Base-by-base conservation (phyloP, 2,113 vertebrate species). In the Sisor rabdophorus region DNA sequence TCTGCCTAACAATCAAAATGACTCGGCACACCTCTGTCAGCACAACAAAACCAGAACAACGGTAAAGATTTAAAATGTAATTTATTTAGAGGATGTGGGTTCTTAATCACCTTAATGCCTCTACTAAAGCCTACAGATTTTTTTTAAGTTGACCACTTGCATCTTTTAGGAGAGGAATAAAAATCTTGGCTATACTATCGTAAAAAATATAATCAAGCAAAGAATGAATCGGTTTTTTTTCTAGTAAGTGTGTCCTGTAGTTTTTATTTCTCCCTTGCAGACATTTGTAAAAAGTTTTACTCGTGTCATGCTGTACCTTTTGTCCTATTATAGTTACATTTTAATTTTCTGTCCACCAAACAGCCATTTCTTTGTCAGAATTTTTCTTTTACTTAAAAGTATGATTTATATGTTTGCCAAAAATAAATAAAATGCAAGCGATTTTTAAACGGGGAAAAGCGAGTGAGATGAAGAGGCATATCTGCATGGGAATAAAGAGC, bases 1-100 rank as follows among this genome's bases (percentile, higher is more conserved):
- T 86, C 77, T 71, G 84, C 87, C 89, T 53, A 11, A 30, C 82
- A 84, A 86, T 84, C 87, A 64, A 69, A 76, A 85, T 81, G 83
- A 70, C 60, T 85, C 82, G 75, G 83, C 86, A 89, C 83, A 28
- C 87, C 82, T 67, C 86, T 90, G 89, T 87, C 88, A 87, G 90
- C 80, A 79, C 82, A 69, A 17, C 89, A 91, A 91, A 91, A 90
- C 89, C 89, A 88, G 44, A 24, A 86, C 84, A 84, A 76, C 22
- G 32, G n/a, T 40, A 32, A 61, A 70, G n/a, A 50, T 11, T 50
- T 68, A 11, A 17, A 28, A 68, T 28, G 24, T 50, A 13, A 47
- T 48, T 67, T 26, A 67, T 67, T 67, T 50, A n/a, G 44, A 48
- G 16, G 40, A 68, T 68, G 64, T 68, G 64, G 44, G 26, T 50